A percentile compares a stretch with the other conserved stretches of the same genome.
These are phyloP conservation scores for Rotaria sp. DNA, from an alignment of 2,888 invertebrate species.

Conservation along the genomic window DNA sequence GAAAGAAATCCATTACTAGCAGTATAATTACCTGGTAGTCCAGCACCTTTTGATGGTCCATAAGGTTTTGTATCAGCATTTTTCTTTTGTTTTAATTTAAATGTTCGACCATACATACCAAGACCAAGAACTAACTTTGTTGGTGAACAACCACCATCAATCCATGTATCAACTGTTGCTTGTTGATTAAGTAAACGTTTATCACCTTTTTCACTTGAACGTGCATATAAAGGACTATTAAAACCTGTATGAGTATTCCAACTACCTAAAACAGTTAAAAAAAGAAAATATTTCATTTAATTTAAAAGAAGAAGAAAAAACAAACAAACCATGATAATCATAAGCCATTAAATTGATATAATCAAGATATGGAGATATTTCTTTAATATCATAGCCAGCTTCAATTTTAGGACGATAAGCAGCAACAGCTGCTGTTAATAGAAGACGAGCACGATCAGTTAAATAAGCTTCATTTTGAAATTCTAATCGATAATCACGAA, in stretches of 20 bases:
- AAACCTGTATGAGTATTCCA: slow-evolving; percentile 39
- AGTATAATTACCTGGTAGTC: slow-evolving; percentile 33
- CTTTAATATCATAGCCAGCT: slow-evolving; percentile 35
- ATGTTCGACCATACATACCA: slow-evolving; percentile 40
- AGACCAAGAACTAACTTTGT: slow-evolving; percentile 40
- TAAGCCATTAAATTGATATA: slow-evolving; percentile 41
- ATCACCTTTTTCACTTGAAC: slow-evolving; percentile 35
- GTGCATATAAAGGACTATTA: slow-evolving; percentile 37
- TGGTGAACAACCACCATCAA: slow-evolving; percentile 36
- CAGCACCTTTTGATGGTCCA: slow-evolving; percentile 37
- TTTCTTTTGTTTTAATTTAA: slow-evolving; percentile 39
- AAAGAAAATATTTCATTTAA: background rate
- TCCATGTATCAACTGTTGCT: slow-evolving; percentile 39
- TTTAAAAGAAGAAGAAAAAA: background rate
- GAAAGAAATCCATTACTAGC: slow-evolving; percentile 36
- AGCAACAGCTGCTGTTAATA: slow-evolving; percentile 41
- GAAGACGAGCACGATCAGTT: slow-evolving; percentile 33
- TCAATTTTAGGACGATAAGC: slow-evolving; percentile 39
- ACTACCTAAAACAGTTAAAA: background rate
- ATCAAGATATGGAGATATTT: slow-evolving; percentile 37
- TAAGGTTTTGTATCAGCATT: slow-evolving; percentile 29
- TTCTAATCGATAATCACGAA: slow-evolving; percentile 35
- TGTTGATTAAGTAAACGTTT: slow-evolving; percentile 37
- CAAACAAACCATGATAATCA: slow-evolving; percentile 38
- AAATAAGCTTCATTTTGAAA: slow-evolving; percentile 40